These are phyloP conservation scores for Whitmania pigra DNA, from an alignment of 1,140 invertebrate genomes.

Conservation along the genomic window DNA sequence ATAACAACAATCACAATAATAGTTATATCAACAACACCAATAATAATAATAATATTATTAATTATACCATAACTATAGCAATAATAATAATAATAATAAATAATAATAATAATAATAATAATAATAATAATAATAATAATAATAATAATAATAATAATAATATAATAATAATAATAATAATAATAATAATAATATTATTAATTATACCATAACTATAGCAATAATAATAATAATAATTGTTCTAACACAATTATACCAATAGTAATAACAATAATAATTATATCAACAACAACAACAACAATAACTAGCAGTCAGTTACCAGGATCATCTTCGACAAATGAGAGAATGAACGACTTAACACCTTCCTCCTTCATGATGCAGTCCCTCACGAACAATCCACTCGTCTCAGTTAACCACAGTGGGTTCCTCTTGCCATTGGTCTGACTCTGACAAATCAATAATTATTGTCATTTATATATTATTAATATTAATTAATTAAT, in stretches of 20 bases:
- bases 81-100: constrained; percentile 1
- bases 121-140: too few relatives aligned
- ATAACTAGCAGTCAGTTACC: background rate
- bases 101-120: too few relatives aligned
- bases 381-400: background rate
- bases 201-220: too few relatives aligned
- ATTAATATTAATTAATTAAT: too few relatives aligned
- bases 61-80: background rate
- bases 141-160: too few relatives aligned
- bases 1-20: too few relatives aligned
- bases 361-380: constrained; percentile 2
- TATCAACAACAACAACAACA: background rate
- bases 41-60: background rate
- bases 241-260: background rate
- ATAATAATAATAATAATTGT: background rate
- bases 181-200: too few relatives aligned
- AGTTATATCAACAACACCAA: background rate
- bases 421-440: background rate
- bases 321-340: background rate
- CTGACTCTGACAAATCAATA: too few relatives aligned
- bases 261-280: background rate
- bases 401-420: background rate
- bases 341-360: constrained; percentile 4
- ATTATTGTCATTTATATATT: too few relatives aligned
- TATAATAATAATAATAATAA: too few relatives aligned